phyloP scores from a whole-genome alignment of 23 tunicate species.

The Phallusia fumigata region DNA sequence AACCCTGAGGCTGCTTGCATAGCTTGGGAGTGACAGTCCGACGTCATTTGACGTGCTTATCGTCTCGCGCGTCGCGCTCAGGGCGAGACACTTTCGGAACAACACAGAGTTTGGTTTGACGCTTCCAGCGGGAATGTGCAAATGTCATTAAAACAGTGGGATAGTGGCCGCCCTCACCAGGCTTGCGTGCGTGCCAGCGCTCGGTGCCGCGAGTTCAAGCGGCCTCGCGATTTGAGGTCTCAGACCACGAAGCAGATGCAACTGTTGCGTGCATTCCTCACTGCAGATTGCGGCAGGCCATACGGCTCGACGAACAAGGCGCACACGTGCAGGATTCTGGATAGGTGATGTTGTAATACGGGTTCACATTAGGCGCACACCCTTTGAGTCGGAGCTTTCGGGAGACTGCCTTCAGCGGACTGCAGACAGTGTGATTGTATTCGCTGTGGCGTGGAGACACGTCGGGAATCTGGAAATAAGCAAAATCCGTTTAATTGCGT shows the following conservation, averaged over 20 bases:
- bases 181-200: slow-evolving; percentile 7
- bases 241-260: background rate
- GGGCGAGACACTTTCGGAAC: background rate
- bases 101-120: slow-evolving; percentile 5
- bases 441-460: slow-evolving; percentile 34
- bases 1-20: slow-evolving; percentile 11
- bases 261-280: background rate
- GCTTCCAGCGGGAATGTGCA: slow-evolving; percentile 10
- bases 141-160: slow-evolving; percentile 3
- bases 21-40: background rate
- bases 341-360: background rate
- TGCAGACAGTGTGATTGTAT: slow-evolving; percentile 32
- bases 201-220: slow-evolving; percentile 1
- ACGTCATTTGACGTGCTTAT: slow-evolving; percentile 7
- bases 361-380: background rate
- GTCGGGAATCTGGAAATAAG: slow-evolving; percentile 27
- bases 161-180: background rate
- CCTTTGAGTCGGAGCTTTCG: slow-evolving; percentile 23
- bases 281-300: slow-evolving; percentile 4
- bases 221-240: background rate
- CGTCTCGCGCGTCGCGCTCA: background rate
- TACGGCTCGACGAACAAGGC: background rate
- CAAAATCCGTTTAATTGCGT: background rate
- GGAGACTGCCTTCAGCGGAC: slow-evolving; percentile 19
- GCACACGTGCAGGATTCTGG: background rate